Evolutionary conservation across 2,113 vertebrate species (phyloP), one percentile per base, ranked within the genome.

Genomic region (Chauna torquata): DNA sequence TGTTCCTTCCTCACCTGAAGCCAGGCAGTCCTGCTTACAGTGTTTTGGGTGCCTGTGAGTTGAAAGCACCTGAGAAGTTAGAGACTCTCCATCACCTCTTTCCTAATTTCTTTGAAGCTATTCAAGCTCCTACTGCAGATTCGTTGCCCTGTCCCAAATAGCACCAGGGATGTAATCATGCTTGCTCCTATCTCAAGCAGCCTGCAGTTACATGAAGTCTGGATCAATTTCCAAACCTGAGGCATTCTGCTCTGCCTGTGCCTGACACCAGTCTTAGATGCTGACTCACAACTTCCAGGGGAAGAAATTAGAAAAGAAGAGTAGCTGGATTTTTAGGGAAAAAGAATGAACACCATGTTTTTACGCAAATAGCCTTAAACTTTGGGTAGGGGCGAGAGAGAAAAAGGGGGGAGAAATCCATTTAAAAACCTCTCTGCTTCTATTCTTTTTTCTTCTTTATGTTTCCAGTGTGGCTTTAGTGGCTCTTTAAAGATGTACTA

Each of bases 401-500:
- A 59, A 96, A 93, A 93, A 11, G 24, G 69, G 16, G 34, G 55
- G 86, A 93, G 71, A 93, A 95, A 96, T 77, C 70, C 52, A 85
- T 97, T 95, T 66, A 23, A 90, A 95, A 92, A 86, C 76, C 85
- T 82, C 86, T 55, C 52, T 78, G 81, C 49, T 93, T 89, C 95
- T 94, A 32, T 93, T 95, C 82, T 94, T 94, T 80, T 75, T 82
- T 88, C 68, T 86, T 47, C 40, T 95, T 96, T 95, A 85, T 94
- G 82, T 93, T 93, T 97, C 89, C 90, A 65, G 18, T 70, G 74
- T 94, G 81, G 69, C 89, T 97, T 96, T 95, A 92, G 88, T 77
- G 82, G 80, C 68, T 96, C 88, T 96, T 93, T 96, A 96, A 96
- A 95, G 93, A 96, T 94, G 92, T 90, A 84, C 95, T 93, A 94